Evolutionary conservation across 1,140 invertebrate species (phyloP).

Genomic region (Chlorops oryzae): DNA sequence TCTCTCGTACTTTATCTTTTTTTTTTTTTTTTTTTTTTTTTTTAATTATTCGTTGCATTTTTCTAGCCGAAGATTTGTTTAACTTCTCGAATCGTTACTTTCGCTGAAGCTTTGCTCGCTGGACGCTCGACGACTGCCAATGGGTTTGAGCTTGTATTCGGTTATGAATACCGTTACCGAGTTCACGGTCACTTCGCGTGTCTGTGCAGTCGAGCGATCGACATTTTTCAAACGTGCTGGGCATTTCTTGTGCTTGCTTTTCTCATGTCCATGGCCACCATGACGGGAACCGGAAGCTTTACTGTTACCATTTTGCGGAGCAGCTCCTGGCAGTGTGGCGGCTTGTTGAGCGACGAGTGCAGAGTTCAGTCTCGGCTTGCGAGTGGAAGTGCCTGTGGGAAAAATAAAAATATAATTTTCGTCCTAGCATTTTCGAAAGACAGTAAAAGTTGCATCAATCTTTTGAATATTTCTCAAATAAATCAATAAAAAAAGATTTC

Average conservation of each 20-base stretch:
- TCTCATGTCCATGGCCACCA: conserved; percentile 53
- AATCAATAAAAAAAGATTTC: too few species aligned
- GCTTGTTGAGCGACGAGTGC: conserved; percentile 91
- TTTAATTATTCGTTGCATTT: too few species aligned
- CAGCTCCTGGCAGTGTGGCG: conserved; percentile 50
- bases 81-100: conserved; percentile 48
- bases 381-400: conserved; percentile 62
- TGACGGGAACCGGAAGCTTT: conserved; percentile 63
- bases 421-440: too few species aligned
- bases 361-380: conserved; percentile 90
- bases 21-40: too few species aligned
- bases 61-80: too few species aligned
- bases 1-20: too few species aligned
- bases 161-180: conserved; percentile 95
- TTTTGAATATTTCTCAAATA: too few species aligned
- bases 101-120: conserved; percentile 48
- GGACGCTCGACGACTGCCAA: conserved; percentile 43
- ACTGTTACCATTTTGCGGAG: conserved; percentile 50
- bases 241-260: conserved; percentile 56
- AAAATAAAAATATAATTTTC: too few species aligned
- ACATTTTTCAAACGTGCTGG: conserved; percentile 79
- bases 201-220: conserved; percentile 61
- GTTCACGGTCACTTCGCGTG: conserved; percentile 90
- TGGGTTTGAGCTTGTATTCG: conserved; percentile 84
- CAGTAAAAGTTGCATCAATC: too few species aligned